Percentiles rank a stretch among this genome's conserved stretches.
Evolutionary conservation across 1,140 invertebrate species (phyloP).

Genomic region (Pogonomyrmex barbatus): DNA sequence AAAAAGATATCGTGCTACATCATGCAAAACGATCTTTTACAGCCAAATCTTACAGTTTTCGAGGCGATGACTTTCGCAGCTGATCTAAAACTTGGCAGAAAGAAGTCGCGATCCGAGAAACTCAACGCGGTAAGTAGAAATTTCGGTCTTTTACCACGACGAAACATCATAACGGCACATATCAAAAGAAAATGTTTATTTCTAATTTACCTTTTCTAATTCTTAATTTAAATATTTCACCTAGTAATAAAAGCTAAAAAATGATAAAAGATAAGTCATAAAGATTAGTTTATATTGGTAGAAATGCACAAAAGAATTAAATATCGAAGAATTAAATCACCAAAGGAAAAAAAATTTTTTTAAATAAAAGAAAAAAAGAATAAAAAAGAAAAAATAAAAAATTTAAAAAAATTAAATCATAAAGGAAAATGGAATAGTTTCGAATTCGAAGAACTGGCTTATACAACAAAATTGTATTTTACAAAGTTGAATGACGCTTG

Average conservation of each 20-base stretch:
- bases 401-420: no score
- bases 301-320: no score
- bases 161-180: not conserved
- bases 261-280: no score
- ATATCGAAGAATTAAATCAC: no score
- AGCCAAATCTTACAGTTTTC: constrained; percentile 93
- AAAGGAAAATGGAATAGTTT: not conserved
- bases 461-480: not conserved
- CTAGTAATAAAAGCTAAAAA: no score
- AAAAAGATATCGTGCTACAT: constrained; percentile 96
- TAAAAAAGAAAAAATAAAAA: no score
- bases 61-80: constrained; percentile 95
- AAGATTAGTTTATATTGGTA: no score
- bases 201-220: no score
- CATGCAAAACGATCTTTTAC: constrained; percentile 96
- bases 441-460: not conserved
- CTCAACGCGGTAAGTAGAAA: constrained; percentile 89
- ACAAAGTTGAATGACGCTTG: not conserved
- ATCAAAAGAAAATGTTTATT: not conserved
- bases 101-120: constrained; percentile 89
- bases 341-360: no score
- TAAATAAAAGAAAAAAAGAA: no score
- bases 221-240: no score
- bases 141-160: not conserved
- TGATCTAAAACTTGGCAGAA: constrained; percentile 93